A percentile compares a stretch with the other conserved stretches of the same genome.
Evolutionary conservation across 2,797 vertebrate species (phyloP).

Genomic region (Takifugu ocellatus): DNA sequence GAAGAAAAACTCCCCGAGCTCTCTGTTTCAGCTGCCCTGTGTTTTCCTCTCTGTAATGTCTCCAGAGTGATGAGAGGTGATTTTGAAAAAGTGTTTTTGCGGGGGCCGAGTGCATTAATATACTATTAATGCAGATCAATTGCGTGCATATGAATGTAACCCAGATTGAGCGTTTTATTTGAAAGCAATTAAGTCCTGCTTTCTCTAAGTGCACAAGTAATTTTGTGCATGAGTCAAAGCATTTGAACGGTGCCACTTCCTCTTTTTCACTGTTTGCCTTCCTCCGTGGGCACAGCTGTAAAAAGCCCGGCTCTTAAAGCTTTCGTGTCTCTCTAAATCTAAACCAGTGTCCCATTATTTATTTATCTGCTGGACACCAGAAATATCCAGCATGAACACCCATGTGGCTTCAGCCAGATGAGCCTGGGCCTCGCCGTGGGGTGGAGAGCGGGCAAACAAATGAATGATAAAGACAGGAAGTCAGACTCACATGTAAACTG

Average conservation of each 20-base stretch:
- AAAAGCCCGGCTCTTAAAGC: constrained; percentile 55
- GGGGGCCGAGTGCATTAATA: constrained; percentile 18
- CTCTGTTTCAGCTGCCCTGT: constrained; percentile 25
- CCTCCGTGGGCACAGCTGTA: constrained; percentile 42
- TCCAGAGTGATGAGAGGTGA: constrained; percentile 13
- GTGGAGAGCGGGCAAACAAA: constrained; percentile 13
- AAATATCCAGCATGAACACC: constrained; percentile 58
- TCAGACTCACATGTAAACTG: constrained; percentile 13
- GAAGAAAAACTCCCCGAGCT: constrained; percentile 34
- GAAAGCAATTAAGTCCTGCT: constrained; percentile 4
- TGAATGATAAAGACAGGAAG: too few relatives aligned
- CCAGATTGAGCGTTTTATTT: constrained; percentile 10
- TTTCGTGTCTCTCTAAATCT: constrained; percentile 57
- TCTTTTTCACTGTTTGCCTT: constrained; percentile 10
- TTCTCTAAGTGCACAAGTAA: constrained; percentile 14
- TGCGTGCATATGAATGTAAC: constrained; percentile 17
- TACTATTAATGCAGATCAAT: constrained; percentile 43
- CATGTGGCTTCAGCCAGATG: constrained; percentile 41
- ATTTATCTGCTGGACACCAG: constrained; percentile 60
- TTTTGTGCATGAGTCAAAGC: constrained; percentile 10
- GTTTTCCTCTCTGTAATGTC: constrained; percentile 25
- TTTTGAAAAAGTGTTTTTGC: constrained; percentile 14
- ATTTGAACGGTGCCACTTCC: constrained; percentile 31
- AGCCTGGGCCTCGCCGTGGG: constrained; percentile 39
- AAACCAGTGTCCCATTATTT: constrained; percentile 62